Conservation (phyloP, 2,113 vertebrate genomes). For the Serinus canaria region DNA sequence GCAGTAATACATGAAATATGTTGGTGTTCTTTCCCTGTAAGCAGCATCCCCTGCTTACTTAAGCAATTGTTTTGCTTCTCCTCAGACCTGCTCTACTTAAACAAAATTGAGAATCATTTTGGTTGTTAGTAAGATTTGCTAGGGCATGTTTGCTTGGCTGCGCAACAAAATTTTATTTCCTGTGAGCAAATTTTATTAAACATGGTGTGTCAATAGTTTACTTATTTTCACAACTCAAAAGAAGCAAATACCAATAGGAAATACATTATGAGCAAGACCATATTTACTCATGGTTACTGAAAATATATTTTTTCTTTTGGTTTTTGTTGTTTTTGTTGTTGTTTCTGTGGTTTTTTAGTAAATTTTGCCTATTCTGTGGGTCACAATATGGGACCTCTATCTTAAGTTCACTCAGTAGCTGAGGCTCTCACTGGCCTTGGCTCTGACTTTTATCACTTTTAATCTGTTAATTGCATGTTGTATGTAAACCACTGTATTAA, state of each 20-base stretch:
- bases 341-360: background rate
- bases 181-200: background rate
- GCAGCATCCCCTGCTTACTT: background rate
- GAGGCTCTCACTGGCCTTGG: accelerated
- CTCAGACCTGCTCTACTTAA: background rate
- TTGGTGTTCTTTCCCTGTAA: background rate
- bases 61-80: background rate
- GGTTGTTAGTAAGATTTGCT: background rate
- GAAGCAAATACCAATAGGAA: background rate
- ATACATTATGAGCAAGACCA: background rate
- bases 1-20: background rate
- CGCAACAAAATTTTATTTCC: background rate
- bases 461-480: background rate
- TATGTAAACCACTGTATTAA: background rate
- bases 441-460: background rate
- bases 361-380: background rate
- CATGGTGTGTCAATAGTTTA: background rate
- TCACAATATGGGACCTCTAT: background rate
- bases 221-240: background rate
- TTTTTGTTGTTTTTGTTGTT: background rate
- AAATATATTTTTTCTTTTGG: background rate
- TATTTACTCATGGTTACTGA: background rate
- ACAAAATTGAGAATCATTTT: background rate
- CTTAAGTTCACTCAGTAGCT: background rate
- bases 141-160: background rate